Evolutionary conservation across 2,797 vertebrate species (phyloP), one percentile per base, ranked within the genome.

Genomic region (Limnodromus scolopaceus): DNA sequence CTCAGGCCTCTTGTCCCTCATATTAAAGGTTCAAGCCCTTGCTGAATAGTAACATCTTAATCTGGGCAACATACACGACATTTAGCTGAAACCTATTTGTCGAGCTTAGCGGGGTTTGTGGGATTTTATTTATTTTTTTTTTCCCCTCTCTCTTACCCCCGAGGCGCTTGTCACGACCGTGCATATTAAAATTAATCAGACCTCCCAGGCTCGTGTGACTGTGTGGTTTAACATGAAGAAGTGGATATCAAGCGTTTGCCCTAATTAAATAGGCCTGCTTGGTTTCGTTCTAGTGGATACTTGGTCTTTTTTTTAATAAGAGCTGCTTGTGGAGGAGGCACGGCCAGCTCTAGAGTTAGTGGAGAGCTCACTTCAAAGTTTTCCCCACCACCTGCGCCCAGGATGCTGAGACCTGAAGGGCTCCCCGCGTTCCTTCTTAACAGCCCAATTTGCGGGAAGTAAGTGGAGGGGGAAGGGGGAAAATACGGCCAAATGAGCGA

Each of bases 131-230:
- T 95, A 63, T 94, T 84, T 6, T 38, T 24, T 34, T 94, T 69
- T 93, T 81, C 5, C 61, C 68, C 53, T 93, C 94, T 93, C 92
- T 92, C 88, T 95, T 93, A 95, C 98, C 98, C 98, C 93, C 4
- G 45, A 97, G 98, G 97, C 94, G 19, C 96, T 98, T 97, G 98
- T 97, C 98, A 98, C 28, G 94, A 97, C 97, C 84, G 30, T 97
- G 98, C 98, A 98, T 98, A 98, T 98, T 98, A 98, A 98, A 98
- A 98, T 98, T 97, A 98, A 98, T 98, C 98, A 98, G 97, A 97
- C 96, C 96, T 98, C 96, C 96, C 92, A 95, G 97, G 97, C 97
- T 97, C 63, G 49, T 92, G 94, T 88, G 95, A 88, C 96, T 97
- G 92, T 97, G 94, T 96, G 96, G 97, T 97, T 97, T 98, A 97